phyloP scores from a whole-genome alignment of 2,113 vertebrate species.

The Phylloscopus trochilus region DNA sequence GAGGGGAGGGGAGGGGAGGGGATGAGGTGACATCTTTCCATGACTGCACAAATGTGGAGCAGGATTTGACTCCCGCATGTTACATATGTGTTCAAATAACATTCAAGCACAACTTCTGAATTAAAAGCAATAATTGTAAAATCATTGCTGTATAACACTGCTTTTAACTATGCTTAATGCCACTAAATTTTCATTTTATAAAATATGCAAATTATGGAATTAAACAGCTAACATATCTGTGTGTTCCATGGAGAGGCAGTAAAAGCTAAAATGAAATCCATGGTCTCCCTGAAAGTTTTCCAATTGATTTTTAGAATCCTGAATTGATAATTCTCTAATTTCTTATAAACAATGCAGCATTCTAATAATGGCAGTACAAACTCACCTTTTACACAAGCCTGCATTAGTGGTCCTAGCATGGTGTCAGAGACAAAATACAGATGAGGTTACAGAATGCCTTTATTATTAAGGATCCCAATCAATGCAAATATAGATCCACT shows the following conservation, averaged over 20 bases:
- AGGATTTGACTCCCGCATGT: not conserved
- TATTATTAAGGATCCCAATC: not conserved
- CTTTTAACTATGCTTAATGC: not conserved
- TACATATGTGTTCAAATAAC: not conserved
- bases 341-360: not conserved
- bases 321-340: not conserved
- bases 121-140: not conserved
- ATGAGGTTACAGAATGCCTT: not conserved
- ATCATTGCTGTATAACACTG: not conserved
- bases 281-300: not conserved
- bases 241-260: not conserved
- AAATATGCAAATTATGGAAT: not conserved
- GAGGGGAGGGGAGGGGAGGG: too few species aligned
- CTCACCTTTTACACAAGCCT: not conserved
- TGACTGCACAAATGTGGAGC: not conserved
- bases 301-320: not conserved
- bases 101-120: not conserved
- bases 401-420: not conserved
- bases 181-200: not conserved
- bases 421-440: not conserved
- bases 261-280: conserved; percentile 4
- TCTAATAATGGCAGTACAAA: not conserved
- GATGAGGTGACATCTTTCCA: not conserved
- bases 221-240: not conserved
- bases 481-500: not conserved